Base-by-base conservation (phyloP, 2,888 invertebrate species). In the Maniola hyperantus region DNA sequence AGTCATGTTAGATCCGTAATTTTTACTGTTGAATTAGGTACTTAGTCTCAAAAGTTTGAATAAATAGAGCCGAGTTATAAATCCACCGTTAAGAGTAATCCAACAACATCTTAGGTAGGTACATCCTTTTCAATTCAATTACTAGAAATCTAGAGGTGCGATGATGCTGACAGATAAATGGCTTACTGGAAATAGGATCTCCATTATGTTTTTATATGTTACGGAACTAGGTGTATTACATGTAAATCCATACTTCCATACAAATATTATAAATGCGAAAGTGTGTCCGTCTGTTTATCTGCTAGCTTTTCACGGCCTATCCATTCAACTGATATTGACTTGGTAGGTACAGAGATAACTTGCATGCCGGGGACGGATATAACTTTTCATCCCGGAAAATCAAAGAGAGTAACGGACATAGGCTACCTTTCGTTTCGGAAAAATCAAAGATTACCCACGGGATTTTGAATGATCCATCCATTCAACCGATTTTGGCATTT, bases 81-180 rank as follows among this genome's bases (percentile, higher is more conserved):
- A 46, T 2, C 26, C 26, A 15, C 46, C n/a, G 46, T 46, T 44
- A 46, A 44, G 46, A 8, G 46, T 46, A 46, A n/a, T n/a, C 5
- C 13, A 44, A 44, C 13, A n/a, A 44, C n/a, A 44, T n/a, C 6
- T 13, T 44, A 44, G 11, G 44, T 44, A 51, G 26, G 48, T 48
- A 48, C 48, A 54, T 36, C 34, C 34, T 15, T 7, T n/a, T 46
- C n/a, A n/a, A 15, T 46, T 15, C 15, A 15, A 15, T 54, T 54
- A 26, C 44, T 46, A 58, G 26, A 26, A 46, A 26, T 58, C 6
- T 53, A 33, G 33, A 44, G 26, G 13, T 26, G 34, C n/a, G 15
- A 54, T 55, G 36, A 18, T 36, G 36, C 18, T 55, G 55, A 55
- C 15, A 55, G 55, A 36, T 55, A 55, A 55, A 55, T 54, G 15